A percentile compares a stretch with the other conserved stretches of the same genome.
These are phyloP conservation scores for Scatophagus argus DNA, from an alignment of 2,113 vertebrate species.

Conservation along the genomic window DNA sequence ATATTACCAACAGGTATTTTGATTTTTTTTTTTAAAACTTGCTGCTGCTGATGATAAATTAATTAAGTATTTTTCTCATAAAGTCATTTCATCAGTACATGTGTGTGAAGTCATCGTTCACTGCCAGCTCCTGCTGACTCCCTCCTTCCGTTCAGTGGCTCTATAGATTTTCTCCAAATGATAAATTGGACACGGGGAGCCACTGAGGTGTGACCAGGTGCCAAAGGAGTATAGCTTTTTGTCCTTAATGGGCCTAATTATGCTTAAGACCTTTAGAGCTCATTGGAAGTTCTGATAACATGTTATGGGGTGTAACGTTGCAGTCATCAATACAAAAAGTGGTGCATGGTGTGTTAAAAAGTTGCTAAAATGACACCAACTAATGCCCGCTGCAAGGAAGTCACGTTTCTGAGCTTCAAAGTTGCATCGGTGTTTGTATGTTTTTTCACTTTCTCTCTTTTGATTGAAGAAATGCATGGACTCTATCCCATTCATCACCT, in stretches of 20 bases:
- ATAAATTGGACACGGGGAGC: slow-evolving; percentile 77
- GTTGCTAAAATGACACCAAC: neutral
- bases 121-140: slow-evolving; percentile 67
- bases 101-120: slow-evolving; percentile 67
- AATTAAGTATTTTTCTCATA: slow-evolving; percentile 56
- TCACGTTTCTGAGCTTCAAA: slow-evolving; percentile 39
- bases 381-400: slow-evolving; percentile 7
- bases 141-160: slow-evolving; percentile 65
- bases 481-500: slow-evolving; percentile 69
- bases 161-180: slow-evolving; percentile 80
- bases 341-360: neutral
- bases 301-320: slow-evolving; percentile 24
- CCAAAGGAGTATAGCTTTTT: slow-evolving; percentile 63
- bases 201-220: slow-evolving; percentile 74
- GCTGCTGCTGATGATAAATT: slow-evolving; percentile 12
- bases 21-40: neutral
- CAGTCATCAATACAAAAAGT: slow-evolving; percentile 34
- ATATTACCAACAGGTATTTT: neutral
- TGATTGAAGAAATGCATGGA: slow-evolving; percentile 67
- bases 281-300: slow-evolving; percentile 48
- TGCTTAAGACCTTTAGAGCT: slow-evolving; percentile 61
- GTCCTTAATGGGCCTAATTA: slow-evolving; percentile 74
- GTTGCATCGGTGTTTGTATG: slow-evolving; percentile 58
- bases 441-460: slow-evolving; percentile 60
- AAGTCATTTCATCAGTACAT: slow-evolving; percentile 64